Percentiles rank a stretch among this genome's conserved stretches.
These are phyloP conservation scores for Rhodophaea formosa DNA, from an alignment of 2,888 invertebrate genomes.

Conservation along the genomic window DNA sequence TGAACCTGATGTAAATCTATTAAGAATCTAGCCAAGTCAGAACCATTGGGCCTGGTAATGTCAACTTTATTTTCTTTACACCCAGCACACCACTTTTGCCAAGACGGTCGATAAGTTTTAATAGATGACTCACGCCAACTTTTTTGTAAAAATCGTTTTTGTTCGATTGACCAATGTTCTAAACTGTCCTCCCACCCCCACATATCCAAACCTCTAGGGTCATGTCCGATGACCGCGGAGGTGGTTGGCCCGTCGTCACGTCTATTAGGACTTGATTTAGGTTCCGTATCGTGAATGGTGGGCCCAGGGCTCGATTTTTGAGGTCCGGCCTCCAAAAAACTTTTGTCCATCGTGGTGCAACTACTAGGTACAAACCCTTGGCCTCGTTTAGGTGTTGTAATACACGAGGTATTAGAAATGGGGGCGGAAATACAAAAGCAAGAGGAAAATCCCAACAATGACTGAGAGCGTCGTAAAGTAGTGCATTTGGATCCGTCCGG, in stretches of 20 bases:
- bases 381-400: no score
- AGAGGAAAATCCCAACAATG: no score
- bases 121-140: background rate
- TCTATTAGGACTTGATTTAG: conserved; percentile 21
- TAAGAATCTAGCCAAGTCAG: conserved; percentile 21
- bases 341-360: no score
- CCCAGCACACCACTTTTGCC: conserved; percentile 21
- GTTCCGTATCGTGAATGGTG: conserved; percentile 19
- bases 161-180: conserved; percentile 17
- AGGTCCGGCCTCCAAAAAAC: no score
- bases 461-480: no score
- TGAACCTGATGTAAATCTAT: conserved; percentile 8
- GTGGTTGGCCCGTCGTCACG: conserved; percentile 22
- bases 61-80: background rate
- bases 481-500: no score
- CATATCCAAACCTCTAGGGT: conserved; percentile 26
- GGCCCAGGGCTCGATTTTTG: no score
- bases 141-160: conserved; percentile 15
- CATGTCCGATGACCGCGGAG: conserved; percentile 20
- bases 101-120: background rate
- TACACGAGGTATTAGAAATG: no score
- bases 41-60: conserved; percentile 10
- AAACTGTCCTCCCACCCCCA: conserved; percentile 24
- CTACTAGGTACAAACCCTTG: no score
- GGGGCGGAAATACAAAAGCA: no score